Evolutionary conservation across 23 tunicate species (phyloP).

Genomic region (Trididemnum miniatum): DNA sequence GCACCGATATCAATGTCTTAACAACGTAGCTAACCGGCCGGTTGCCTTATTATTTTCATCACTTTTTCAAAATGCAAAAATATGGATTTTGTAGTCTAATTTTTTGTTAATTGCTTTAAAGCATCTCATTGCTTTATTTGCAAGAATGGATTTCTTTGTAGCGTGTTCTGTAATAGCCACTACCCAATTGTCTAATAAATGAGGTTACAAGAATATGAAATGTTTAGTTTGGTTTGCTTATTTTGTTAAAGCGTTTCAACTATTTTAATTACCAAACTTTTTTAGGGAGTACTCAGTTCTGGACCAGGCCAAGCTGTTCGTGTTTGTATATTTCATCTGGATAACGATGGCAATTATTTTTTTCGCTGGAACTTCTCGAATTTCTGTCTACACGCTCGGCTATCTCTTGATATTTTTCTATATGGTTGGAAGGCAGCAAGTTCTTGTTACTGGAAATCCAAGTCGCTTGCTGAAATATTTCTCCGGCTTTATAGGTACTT

Average conservation of each 20-base stretch:
- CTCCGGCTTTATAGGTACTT: constrained; percentile 78
- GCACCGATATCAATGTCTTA: no score
- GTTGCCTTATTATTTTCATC: no score
- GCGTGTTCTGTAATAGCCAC: no score
- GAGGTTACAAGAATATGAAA: not conserved
- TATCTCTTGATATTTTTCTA: constrained; percentile 88
- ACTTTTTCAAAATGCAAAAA: no score
- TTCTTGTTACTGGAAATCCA: constrained; percentile 52
- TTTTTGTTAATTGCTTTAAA: no score
- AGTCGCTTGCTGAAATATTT: constrained; percentile 47
- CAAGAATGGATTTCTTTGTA: no score
- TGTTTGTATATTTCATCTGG: constrained; percentile 83
- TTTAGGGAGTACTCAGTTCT: constrained; percentile 57
- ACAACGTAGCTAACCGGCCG: no score
- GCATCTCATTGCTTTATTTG: no score
- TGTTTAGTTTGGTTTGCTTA: not conserved
- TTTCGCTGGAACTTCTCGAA: constrained; percentile 85
- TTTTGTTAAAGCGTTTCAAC: not conserved
- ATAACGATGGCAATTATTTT: constrained; percentile 77
- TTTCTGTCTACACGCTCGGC: constrained; percentile 92
- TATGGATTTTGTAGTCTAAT: no score
- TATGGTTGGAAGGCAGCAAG: constrained; percentile 57
- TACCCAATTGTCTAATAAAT: no score
- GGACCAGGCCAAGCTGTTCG: constrained; percentile 69
- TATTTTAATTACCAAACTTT: not conserved